Conservation (phyloP, 2,113 vertebrate species). For the Hirundichthys speculiger region DNA sequence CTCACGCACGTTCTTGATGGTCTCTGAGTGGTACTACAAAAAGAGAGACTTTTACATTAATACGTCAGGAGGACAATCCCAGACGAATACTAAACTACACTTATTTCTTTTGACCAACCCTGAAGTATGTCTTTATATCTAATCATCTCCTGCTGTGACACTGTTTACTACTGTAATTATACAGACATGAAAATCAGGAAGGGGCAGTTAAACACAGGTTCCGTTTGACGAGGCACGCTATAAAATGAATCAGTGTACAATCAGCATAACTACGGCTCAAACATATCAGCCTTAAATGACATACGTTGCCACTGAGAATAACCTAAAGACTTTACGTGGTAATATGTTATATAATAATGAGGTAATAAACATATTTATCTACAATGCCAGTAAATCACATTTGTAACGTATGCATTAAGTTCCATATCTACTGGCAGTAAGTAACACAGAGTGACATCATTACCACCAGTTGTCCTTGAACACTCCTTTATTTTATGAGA, state of each 20-base stretch:
- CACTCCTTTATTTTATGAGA: background rate
- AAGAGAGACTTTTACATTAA: background rate
- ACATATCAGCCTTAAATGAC: too few species aligned
- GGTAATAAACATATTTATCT: too few species aligned
- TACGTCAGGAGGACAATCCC: background rate
- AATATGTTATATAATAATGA: too few species aligned
- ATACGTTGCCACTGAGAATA: too few species aligned
- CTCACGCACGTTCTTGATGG: conserved; percentile 93
- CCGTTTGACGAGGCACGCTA: conserved; percentile 4
- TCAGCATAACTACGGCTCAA: background rate
- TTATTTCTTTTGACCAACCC: background rate
- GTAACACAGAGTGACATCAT: background rate
- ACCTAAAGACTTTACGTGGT: too few species aligned
- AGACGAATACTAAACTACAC: too few species aligned
- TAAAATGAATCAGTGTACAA: conserved; percentile 23
- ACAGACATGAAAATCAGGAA: conserved; percentile 1
- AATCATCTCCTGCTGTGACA: too few species aligned
- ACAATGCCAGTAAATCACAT: background rate
- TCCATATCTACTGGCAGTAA: background rate
- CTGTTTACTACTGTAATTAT: background rate
- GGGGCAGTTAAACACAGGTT: conserved; percentile 14
- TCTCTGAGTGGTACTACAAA: conserved; percentile 89
- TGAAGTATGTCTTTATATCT: background rate
- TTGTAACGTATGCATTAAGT: background rate
- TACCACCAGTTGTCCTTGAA: background rate